A percentile compares a stretch with the other conserved stretches of the same genome.
These are phyloP conservation scores for Platycheirus albimanus DNA, from an alignment of 2,888 invertebrate genomes.

Conservation along the genomic window DNA sequence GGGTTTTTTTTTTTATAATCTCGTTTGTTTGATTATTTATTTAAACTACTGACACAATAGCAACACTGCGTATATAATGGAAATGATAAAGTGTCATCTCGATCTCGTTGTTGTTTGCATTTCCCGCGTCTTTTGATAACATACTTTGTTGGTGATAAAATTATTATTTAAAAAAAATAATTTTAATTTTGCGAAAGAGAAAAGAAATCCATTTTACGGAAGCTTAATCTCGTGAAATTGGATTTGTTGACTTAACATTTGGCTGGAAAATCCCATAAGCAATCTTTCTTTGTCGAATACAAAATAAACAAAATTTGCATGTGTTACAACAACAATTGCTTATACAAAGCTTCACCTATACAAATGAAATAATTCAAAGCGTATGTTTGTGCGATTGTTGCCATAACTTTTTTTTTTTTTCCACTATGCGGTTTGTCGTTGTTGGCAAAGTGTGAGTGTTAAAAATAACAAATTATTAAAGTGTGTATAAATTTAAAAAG, in stretches of 20 bases:
- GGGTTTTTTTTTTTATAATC: neutral
- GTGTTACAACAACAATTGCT: neutral
- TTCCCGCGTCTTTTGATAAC: neutral
- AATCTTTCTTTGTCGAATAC: slow-evolving; percentile 13
- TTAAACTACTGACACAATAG: slow-evolving; percentile 21
- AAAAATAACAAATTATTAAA: slow-evolving; percentile 11
- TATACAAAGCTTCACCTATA: slow-evolving; percentile 41
- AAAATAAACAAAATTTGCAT: slow-evolving; percentile 11
- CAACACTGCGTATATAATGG: slow-evolving; percentile 58
- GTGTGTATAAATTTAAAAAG: no score
- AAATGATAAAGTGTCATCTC: slow-evolving; percentile 46
- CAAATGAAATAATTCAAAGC: slow-evolving; percentile 9
- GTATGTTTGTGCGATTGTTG: slow-evolving; percentile 25
- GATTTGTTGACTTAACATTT: slow-evolving; percentile 15
- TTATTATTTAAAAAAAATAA: no score
- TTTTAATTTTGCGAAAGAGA: no score
- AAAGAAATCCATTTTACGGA: no score
- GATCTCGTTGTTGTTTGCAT: slow-evolving; percentile 6
- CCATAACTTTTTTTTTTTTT: neutral
- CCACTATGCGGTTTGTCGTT: neutral
- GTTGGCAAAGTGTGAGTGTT: slow-evolving; percentile 20
- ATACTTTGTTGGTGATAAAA: neutral
- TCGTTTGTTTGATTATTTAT: no score
- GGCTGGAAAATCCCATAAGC: neutral
- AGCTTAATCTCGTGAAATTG: neutral